Evolutionary conservation across 2,888 invertebrate genomes (phyloP).

Genomic region (Petrophora chlorosata): DNA sequence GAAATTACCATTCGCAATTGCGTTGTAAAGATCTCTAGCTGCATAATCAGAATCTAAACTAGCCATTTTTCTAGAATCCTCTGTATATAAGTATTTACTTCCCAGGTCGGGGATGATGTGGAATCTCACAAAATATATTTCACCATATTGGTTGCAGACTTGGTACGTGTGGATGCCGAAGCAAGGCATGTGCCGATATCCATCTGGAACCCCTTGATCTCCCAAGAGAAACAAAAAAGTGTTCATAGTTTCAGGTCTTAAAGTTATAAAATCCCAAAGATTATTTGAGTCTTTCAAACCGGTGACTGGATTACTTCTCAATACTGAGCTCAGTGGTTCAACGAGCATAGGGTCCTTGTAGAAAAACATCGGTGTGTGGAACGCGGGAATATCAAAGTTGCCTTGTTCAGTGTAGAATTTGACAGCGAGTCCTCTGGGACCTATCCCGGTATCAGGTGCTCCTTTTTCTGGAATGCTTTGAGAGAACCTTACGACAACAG

Average conservation of each 20-base stretch:
- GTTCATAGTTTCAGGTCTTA: not conserved
- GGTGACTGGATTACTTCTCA: conserved; percentile 75
- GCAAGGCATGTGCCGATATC: conserved; percentile 97
- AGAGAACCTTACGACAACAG: conserved; percentile 90
- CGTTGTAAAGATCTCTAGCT: conserved; percentile 92
- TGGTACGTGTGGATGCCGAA: conserved; percentile 96
- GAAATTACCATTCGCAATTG: conserved; percentile 87
- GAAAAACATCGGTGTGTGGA: conserved; percentile 94
- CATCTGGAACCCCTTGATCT: conserved; percentile 77
- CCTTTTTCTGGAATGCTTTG: conserved; percentile 93
- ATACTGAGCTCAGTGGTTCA: conserved; percentile 44
- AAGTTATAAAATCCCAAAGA: not conserved
- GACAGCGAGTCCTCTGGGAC: conserved; percentile 79
- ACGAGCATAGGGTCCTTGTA: conserved; percentile 94
- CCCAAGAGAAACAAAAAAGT: not conserved
- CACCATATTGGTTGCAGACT: conserved; percentile 88
- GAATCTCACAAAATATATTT: conserved; percentile 42
- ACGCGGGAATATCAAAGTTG: conserved; percentile 94
- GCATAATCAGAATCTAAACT: conserved; percentile 91
- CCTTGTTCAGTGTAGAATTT: conserved; percentile 94
- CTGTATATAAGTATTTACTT: not conserved
- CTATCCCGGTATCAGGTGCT: conserved; percentile 92
- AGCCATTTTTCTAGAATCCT: not conserved
- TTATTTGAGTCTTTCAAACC: conserved; percentile 88
- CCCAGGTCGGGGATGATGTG: not conserved